Percentiles rank a stretch among this genome's conserved stretches.
phyloP scores from a whole-genome alignment of 2,888 invertebrate species.

The Aphidoletes aphidimyza region DNA sequence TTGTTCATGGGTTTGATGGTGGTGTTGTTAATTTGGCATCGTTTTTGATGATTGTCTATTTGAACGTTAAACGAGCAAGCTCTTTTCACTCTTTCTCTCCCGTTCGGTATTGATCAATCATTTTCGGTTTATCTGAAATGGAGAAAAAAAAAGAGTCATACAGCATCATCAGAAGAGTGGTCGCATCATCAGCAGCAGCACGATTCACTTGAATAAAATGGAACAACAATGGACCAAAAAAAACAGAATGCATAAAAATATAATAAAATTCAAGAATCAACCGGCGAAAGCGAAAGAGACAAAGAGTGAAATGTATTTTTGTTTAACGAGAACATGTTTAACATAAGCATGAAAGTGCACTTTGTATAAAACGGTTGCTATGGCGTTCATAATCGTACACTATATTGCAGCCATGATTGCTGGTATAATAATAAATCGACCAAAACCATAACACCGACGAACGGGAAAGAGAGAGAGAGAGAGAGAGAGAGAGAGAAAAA shows the following conservation, averaged over 20 bases:
- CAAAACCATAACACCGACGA: too few relatives aligned
- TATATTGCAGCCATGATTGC: too few relatives aligned
- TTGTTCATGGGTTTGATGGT: too few relatives aligned
- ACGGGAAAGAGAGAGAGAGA: too few relatives aligned
- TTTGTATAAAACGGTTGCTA: not conserved
- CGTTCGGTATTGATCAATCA: slow-evolving; percentile 22
- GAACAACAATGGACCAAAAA: not conserved
- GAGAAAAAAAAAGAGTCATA: too few relatives aligned
- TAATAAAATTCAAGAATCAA: not conserved
- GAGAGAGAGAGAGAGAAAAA: too few relatives aligned
- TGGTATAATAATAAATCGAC: too few relatives aligned
- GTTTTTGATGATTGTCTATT: not conserved
- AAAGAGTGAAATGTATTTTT: not conserved
- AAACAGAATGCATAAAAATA: not conserved
- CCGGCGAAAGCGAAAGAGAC: too few relatives aligned
- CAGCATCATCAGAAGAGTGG: not conserved
- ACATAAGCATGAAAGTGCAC: slow-evolving; percentile 20
- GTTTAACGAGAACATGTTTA: not conserved
- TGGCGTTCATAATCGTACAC: too few relatives aligned
- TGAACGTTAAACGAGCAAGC: too few relatives aligned
- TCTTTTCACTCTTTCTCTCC: too few relatives aligned
- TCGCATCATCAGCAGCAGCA: not conserved
- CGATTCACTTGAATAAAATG: not conserved
- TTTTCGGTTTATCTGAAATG: not conserved
- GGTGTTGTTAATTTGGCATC: not conserved